Percentiles rank a stretch among this genome's conserved stretches.
phyloP scores from a whole-genome alignment of 2,888 invertebrate species.

The Mythimna pallens region DNA sequence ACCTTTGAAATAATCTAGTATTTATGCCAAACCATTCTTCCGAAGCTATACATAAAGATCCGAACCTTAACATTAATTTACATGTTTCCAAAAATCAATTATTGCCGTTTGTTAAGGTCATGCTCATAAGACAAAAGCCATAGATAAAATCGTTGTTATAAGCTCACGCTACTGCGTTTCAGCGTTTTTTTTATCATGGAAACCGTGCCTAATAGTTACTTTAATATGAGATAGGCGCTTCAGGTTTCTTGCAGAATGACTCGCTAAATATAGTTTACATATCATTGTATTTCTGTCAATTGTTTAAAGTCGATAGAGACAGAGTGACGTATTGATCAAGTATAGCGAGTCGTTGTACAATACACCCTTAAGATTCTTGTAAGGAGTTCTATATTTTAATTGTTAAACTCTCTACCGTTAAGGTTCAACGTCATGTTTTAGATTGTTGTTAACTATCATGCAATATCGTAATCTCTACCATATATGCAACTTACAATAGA shows the following conservation, averaged over 20 bases:
- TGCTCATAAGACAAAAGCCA: conserved; percentile 15
- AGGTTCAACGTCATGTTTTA: conserved; percentile 15
- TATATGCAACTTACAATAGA: conserved; percentile 32
- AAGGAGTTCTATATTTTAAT: conserved; percentile 12
- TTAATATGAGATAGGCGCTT: conserved; percentile 17
- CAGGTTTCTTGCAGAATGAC: conserved; percentile 15
- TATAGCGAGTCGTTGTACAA: conserved; percentile 21
- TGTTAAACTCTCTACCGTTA: conserved; percentile 5
- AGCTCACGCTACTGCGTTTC: neutral
- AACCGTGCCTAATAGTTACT: conserved; percentile 18
- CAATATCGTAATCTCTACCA: conserved; percentile 13
- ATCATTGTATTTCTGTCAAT: conserved; percentile 12
- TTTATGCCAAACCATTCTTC: conserved; percentile 50
- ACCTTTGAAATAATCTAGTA: conserved; percentile 48
- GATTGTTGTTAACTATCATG: conserved; percentile 31
- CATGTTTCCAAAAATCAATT: conserved; percentile 38
- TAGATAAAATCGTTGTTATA: neutral
- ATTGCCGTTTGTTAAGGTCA: conserved; percentile 39
- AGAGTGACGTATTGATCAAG: neutral
- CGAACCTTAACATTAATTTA: conserved; percentile 12
- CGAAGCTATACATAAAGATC: conserved; percentile 31
- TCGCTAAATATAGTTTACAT: neutral
- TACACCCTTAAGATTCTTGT: conserved; percentile 1
- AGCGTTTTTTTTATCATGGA: neutral
- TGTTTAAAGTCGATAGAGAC: conserved; percentile 3